Evolutionary conservation across 35 echinoderm and acorn worm species (phyloP).

Genomic region (Eucidaris tribuloides): DNA sequence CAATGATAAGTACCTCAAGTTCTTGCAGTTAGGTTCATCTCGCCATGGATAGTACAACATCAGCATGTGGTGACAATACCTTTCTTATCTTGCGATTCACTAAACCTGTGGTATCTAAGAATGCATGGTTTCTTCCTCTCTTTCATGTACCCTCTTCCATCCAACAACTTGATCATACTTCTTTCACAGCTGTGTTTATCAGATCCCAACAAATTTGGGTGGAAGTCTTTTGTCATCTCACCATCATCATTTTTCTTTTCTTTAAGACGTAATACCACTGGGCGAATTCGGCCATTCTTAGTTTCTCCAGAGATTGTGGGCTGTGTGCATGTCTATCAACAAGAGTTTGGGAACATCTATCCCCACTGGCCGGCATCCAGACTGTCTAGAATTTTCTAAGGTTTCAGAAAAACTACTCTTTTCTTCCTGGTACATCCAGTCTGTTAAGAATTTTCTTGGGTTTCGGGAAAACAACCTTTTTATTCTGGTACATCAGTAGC

Average conservation of each 20-base stretch:
- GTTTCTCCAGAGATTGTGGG: background rate
- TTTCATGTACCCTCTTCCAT: background rate
- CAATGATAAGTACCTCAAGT: constrained; percentile 59
- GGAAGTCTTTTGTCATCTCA: too few relatives aligned
- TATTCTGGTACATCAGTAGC: background rate
- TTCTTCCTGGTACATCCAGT: too few relatives aligned
- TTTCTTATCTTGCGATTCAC: background rate
- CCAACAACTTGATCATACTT: too few relatives aligned
- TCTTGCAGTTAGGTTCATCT: too few relatives aligned
- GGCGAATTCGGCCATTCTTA: background rate
- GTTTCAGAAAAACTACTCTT: constrained; percentile 6
- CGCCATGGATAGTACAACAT: background rate
- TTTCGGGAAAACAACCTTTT: too few relatives aligned
- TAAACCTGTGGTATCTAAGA: background rate
- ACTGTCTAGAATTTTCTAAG: background rate
- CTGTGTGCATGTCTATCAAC: constrained; percentile 34
- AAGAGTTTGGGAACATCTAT: background rate
- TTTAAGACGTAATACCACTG: too few relatives aligned
- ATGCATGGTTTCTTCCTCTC: background rate
- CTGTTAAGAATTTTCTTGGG: too few relatives aligned
- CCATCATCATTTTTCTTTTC: too few relatives aligned
- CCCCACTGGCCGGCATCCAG: background rate
- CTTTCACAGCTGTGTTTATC: too few relatives aligned
- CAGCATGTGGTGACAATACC: background rate
- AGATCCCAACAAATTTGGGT: too few relatives aligned